These are phyloP conservation scores for Bacillus rossius DNA, from an alignment of 1,140 invertebrate genomes.

Conservation along the genomic window DNA sequence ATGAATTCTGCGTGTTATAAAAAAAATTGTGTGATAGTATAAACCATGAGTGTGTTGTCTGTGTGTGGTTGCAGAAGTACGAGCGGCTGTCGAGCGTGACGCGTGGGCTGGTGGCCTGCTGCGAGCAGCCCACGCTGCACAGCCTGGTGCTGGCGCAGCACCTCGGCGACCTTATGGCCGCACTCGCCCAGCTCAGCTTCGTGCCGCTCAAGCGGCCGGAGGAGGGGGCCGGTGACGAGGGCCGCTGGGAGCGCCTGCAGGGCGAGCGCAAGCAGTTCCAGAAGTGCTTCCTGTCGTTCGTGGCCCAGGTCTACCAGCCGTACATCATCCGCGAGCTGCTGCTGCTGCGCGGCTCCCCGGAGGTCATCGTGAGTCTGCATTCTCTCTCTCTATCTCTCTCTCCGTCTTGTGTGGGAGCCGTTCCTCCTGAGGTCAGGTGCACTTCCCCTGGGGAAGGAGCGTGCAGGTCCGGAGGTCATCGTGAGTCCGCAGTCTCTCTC, in stretches of 20 bases:
- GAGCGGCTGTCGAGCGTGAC: constrained; percentile 34
- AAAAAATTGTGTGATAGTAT: too few relatives aligned
- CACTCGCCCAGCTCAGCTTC: constrained; percentile 62
- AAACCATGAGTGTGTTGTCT: too few relatives aligned
- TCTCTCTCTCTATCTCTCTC: too few relatives aligned
- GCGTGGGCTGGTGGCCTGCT: constrained; percentile 36
- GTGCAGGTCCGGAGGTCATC: too few relatives aligned
- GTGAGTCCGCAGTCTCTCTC: too few relatives aligned
- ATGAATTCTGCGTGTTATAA: too few relatives aligned
- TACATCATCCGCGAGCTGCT: constrained; percentile 62
- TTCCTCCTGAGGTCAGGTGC: too few relatives aligned
- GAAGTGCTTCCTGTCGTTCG: constrained; percentile 46
- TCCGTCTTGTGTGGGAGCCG: too few relatives aligned
- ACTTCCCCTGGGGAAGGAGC: too few relatives aligned
- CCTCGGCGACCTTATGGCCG: constrained; percentile 51
- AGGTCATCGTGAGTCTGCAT: constrained; percentile 8
- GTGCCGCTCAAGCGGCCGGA: constrained; percentile 55
- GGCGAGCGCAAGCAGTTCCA: constrained; percentile 48
- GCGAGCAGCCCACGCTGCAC: constrained; percentile 37
- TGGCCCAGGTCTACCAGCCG: constrained; percentile 51
- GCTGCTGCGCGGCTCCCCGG: constrained; percentile 49
- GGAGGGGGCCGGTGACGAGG: too few relatives aligned
- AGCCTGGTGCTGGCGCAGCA: constrained; percentile 39
- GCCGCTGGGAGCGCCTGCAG: constrained; percentile 43
- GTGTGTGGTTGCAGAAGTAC: constrained; percentile 35